A percentile compares a stretch with the other conserved stretches of the same genome.
Conservation (phyloP, 2,888 invertebrate species). For the Hypena proboscidalis region DNA sequence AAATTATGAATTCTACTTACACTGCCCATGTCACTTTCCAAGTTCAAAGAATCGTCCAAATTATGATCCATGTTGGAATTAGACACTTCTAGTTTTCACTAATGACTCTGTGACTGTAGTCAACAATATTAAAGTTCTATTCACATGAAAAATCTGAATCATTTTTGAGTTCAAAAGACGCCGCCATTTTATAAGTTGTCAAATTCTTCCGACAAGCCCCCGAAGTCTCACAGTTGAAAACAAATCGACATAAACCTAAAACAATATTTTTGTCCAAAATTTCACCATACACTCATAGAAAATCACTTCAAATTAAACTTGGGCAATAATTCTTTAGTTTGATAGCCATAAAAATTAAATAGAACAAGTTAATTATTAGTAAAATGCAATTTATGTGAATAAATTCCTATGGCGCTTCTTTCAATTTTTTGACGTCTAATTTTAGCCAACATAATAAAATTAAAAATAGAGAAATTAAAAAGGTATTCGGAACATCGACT, state of each 20-base stretch:
- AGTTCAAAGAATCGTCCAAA: constrained; percentile 72
- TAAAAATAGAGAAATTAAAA: background rate
- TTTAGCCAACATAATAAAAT: constrained; percentile 55
- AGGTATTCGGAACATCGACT: background rate
- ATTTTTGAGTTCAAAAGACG: constrained; percentile 78
- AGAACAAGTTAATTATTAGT: constrained; percentile 29
- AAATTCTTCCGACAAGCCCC: constrained; percentile 58
- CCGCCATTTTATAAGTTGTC: constrained; percentile 83
- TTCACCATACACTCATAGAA: constrained; percentile 17
- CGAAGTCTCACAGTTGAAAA: constrained; percentile 78
- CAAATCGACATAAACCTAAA: constrained; percentile 59
- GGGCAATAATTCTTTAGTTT: constrained; percentile 22
- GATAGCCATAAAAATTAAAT: constrained; percentile 22
- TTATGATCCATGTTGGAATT: constrained; percentile 70
- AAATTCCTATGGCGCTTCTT: constrained; percentile 79
- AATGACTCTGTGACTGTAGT: constrained; percentile 7
- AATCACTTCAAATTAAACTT: constrained; percentile 24
- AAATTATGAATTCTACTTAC: constrained; percentile 52
- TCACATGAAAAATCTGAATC: constrained; percentile 46
- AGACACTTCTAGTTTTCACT: constrained; percentile 8
- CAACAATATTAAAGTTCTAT: constrained; percentile 18
- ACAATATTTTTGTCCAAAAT: constrained; percentile 33
- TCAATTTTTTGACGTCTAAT: constrained; percentile 75
- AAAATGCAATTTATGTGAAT: constrained; percentile 51
- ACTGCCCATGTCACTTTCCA: constrained; percentile 71